These are phyloP conservation scores for Nephrotoma guestfalica DNA, from an alignment of 2,888 invertebrate genomes.

Conservation along the genomic window DNA sequence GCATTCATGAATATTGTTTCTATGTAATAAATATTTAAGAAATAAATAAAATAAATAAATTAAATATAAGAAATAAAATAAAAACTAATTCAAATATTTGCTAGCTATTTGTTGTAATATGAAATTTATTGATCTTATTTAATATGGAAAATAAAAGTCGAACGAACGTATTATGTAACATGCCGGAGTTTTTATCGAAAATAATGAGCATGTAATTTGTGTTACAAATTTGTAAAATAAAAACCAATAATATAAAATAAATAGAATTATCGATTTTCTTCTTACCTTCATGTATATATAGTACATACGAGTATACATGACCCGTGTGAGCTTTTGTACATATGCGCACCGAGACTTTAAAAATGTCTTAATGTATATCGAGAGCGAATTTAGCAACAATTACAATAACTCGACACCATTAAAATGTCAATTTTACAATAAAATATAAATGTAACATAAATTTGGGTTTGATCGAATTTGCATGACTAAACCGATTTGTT, in stretches of 20 bases:
- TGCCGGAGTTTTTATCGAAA: not conserved
- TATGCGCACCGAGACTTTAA: not conserved
- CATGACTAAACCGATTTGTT: not conserved
- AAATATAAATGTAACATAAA: not conserved
- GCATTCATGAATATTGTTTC: not conserved
- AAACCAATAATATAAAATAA: not conserved
- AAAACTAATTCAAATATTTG: not conserved
- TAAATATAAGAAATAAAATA: not conserved
- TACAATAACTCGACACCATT: not conserved
- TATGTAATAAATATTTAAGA: not conserved
- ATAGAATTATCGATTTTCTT: not conserved
- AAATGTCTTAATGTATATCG: not conserved
- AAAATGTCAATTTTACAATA: not conserved
- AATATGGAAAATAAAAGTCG: not conserved
- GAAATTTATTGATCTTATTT: not conserved
- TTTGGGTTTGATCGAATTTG: not conserved
- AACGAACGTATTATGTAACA: not conserved
- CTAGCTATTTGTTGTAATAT: not conserved
- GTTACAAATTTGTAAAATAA: not conserved
- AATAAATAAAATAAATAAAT: not conserved
- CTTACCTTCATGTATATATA: not conserved
- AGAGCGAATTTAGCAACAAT: not conserved
- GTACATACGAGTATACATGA: not conserved
- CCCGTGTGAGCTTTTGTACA: not conserved
- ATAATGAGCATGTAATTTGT: not conserved